Percentiles rank a stretch among this genome's conserved stretches.
Conservation (phyloP, 2,113 vertebrate genomes). For the Pluvialis apricaria region DNA sequence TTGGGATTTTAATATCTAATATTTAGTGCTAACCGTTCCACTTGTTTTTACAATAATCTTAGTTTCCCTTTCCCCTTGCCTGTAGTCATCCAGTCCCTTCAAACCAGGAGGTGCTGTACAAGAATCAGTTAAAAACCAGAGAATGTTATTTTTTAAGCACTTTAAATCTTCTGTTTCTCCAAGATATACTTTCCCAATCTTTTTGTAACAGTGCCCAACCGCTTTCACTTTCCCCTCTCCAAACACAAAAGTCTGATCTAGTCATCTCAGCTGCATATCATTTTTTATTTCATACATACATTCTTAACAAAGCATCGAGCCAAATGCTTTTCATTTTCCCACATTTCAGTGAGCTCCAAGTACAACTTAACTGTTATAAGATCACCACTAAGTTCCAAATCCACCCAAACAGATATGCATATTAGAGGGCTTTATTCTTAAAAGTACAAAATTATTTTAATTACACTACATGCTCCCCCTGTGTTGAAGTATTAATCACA, state of each 20-base stretch:
- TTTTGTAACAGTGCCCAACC: not conserved
- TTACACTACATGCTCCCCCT: constrained; percentile 31
- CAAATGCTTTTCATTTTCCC: not conserved
- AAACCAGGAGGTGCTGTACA: fast-evolving
- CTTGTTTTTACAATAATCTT: not conserved
- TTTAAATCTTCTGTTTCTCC: not conserved
- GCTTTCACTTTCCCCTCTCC: not conserved
- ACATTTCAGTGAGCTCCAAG: not conserved
- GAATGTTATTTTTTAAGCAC: not conserved
- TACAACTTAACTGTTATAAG: not conserved
- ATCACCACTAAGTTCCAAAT: not conserved
- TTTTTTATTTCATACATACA: constrained; percentile 58
- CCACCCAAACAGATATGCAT: constrained; percentile 12
- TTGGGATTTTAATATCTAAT: not conserved
- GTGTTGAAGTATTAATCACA: constrained; percentile 2
- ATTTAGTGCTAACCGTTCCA: not conserved
- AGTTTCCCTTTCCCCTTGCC: not conserved
- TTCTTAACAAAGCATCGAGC: constrained; percentile 44
- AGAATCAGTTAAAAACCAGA: not conserved
- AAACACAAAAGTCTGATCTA: not conserved
- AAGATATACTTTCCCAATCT: not conserved
- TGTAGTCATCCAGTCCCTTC: not conserved
- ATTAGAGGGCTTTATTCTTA: constrained; percentile 28
- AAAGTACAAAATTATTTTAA: constrained; percentile 54
- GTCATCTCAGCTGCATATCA: not conserved